Evolutionary conservation across 2,113 vertebrate genomes (phyloP), one percentile per base, ranked within the genome.

Genomic region (Phasianus colchicus): DNA sequence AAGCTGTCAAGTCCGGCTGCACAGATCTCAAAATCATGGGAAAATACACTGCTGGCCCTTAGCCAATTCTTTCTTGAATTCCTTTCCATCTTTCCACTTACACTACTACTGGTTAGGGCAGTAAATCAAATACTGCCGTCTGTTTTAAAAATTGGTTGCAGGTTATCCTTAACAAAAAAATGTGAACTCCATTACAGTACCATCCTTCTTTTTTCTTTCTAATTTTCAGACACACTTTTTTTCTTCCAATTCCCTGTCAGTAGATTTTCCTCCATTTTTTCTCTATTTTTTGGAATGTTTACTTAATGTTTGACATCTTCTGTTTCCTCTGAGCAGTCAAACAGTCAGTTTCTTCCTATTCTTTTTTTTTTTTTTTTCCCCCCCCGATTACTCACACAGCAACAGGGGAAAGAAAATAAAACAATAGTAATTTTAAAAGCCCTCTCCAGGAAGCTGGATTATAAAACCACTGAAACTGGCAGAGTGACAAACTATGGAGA

Each of bases 251-350:
- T 74, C 45, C 25, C 21, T 6, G 12, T 74, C 32, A 70, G 0
- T 58, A 7, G n/a, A 74, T 88, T 91, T 89, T 86, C 52, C 64
- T 48, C n/a, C 74, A 18, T 29, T 92, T 48, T 94, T 77, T 52
- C 64, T 48, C n/a, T 77, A 18, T 30, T 91, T 54, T 95, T 78
- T 48, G 6, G 29, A 80, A 95, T 25, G 52, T 86, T 93, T 93
- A 81, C 69, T 66, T 81, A 20, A 55, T 38, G 13, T 50, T 80
- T 74, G 67, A 60, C 30, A 83, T 81, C 45, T 66, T 72, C 22
- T 50, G 60, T 83, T 81, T 93, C 69, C 65, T 72, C 52, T 0
- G 0, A 19, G 63, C 27, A 91, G 63, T 71, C 24, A 88, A 19
- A 66, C 27, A 91, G 66, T 71, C 27, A 90, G 66, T 71, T 94